phyloP scores from a whole-genome alignment of 2,113 vertebrate genomes.

The Mustela nigripes region DNA sequence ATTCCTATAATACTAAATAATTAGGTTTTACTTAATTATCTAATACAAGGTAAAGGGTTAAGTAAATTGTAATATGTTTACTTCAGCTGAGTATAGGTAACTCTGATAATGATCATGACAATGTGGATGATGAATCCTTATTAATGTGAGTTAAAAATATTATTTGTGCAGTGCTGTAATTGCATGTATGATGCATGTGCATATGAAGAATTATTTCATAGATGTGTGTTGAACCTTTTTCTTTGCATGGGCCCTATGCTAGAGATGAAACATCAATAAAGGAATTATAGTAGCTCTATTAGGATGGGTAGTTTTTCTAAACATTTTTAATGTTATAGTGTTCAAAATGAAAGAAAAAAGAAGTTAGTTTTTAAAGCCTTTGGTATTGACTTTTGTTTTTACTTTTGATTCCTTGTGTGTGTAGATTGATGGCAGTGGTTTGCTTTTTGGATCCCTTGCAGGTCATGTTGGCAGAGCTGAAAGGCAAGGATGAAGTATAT shows the following conservation, averaged over 20 bases:
- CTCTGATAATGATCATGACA: neutral
- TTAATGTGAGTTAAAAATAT: neutral
- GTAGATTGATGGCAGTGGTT: neutral
- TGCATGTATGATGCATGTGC: neutral
- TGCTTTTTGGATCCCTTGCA: constrained; percentile 76
- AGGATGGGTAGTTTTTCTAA: neutral
- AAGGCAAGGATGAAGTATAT: constrained; percentile 97
- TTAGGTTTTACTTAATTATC: neutral
- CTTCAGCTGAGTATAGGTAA: neutral
- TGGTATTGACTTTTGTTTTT: too few relatives aligned
- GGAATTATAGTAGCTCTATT: neutral
- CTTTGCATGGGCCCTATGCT: neutral
- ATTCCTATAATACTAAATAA: neutral
- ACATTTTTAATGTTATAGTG: neutral
- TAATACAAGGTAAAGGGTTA: neutral
- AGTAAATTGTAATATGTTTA: neutral
- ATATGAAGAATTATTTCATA: neutral
- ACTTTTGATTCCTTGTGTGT: neutral
- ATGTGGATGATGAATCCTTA: neutral
- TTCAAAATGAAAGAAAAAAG: neutral
- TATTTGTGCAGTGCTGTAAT: neutral
- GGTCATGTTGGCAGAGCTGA: constrained; percentile 99
- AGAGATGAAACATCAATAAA: neutral
- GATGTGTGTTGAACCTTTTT: neutral
- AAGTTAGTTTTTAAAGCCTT: neutral